These are phyloP conservation scores for Tachycineta bicolor DNA, from an alignment of 2,113 vertebrate genomes.

Conservation along the genomic window DNA sequence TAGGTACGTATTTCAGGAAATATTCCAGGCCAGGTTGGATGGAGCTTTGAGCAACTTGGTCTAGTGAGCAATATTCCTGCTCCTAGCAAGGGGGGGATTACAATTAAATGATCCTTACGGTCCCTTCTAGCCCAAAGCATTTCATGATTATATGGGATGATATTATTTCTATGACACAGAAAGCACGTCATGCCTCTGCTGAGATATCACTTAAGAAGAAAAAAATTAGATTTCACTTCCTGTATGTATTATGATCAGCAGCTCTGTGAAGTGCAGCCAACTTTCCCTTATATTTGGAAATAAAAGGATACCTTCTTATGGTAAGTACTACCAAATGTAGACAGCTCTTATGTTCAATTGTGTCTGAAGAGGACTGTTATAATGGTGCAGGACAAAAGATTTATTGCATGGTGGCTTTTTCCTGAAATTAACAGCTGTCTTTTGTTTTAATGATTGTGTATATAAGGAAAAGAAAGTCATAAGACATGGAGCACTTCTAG, in stretches of 20 bases:
- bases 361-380: neutral
- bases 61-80: neutral
- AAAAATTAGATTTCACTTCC: neutral
- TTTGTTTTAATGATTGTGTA: conserved; percentile 46
- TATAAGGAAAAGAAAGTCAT: conserved; percentile 32
- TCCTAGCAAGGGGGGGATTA: neutral
- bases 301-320: neutral
- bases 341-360: neutral
- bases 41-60: neutral
- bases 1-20: neutral
- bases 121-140: neutral
- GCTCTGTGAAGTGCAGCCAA: neutral
- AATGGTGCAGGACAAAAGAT: neutral
- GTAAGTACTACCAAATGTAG: neutral
- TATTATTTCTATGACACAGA: neutral
- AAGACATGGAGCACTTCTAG: neutral
- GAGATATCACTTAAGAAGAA: neutral
- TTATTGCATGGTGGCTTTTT: neutral
- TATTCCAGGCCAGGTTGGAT: neutral
- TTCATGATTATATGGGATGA: neutral
- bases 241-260: neutral
- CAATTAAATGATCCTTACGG: neutral
- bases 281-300: neutral
- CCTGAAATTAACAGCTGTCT: conserved; percentile 39
- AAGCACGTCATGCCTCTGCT: neutral